phyloP scores from a whole-genome alignment of 2,113 vertebrate species.

The Strix aluco region DNA sequence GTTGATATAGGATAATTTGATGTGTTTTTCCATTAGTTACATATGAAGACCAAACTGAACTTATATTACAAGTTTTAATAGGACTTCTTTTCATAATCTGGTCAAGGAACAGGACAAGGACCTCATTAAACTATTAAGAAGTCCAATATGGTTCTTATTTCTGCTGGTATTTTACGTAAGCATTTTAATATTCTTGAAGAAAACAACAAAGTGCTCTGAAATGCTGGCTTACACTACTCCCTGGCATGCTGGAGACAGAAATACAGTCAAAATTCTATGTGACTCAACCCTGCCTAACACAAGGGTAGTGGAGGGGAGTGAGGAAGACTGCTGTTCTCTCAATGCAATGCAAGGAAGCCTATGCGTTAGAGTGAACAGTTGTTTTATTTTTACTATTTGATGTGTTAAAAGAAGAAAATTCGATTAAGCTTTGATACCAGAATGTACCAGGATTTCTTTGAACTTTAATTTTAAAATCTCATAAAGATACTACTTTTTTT shows the following conservation, averaged over 20 bases:
- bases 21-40: not conserved
- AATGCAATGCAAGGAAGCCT: not conserved
- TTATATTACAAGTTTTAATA: not conserved
- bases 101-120: not conserved
- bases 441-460: not conserved
- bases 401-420: not conserved
- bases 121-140: not conserved
- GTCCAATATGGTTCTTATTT: not conserved
- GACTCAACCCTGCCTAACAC: not conserved
- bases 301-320: not conserved
- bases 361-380: rapidly evolving
- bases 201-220: not conserved
- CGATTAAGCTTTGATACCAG: not conserved
- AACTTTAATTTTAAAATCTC: not conserved
- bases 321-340: not conserved
- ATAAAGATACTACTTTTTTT: not conserved
- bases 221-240: not conserved
- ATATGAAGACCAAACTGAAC: not conserved
- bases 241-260: not conserved
- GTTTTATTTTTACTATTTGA: not conserved
- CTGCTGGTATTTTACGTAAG: not conserved
- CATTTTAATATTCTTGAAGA: not conserved
- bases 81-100: not conserved
- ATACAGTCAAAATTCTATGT: not conserved
- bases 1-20: not conserved